Conservation (phyloP, 2,113 vertebrate species). For the Patagioenas fasciata region DNA sequence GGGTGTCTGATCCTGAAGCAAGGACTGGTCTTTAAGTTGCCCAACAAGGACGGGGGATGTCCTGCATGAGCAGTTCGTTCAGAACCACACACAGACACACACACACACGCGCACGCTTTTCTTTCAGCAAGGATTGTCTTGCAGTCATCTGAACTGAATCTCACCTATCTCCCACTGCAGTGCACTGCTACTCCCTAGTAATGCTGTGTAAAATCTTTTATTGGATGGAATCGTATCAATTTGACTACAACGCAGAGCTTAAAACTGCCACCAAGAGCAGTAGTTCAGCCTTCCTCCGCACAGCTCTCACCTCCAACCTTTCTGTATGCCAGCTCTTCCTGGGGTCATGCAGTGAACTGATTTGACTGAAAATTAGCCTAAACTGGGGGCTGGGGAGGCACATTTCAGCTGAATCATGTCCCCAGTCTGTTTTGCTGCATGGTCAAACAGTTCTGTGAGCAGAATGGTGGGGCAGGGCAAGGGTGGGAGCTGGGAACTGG, state of each 20-base stretch:
- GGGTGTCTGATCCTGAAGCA: slow-evolving; percentile 21
- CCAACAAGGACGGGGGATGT: neutral
- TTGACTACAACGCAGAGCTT: neutral
- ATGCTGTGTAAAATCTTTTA: neutral
- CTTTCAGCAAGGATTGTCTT: slow-evolving; percentile 28
- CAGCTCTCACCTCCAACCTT: slow-evolving; percentile 50
- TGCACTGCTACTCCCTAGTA: neutral
- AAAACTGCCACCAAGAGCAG: slow-evolving; percentile 30
- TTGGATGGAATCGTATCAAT: neutral
- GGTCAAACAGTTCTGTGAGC: slow-evolving; percentile 53
- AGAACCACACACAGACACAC: neutral
- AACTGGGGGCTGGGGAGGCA: neutral
- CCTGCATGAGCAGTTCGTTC: neutral
- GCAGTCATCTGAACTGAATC: slow-evolving; percentile 6
- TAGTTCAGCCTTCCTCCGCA: slow-evolving; percentile 35
- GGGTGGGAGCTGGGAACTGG: slow-evolving; percentile 47
- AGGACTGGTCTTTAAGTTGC: neutral
- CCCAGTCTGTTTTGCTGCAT: slow-evolving; percentile 47
- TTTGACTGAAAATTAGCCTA: neutral
- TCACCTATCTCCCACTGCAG: neutral
- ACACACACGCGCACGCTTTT: neutral
- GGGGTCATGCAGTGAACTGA: slow-evolving; percentile 36
- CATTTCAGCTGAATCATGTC: neutral
- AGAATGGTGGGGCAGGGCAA: slow-evolving; percentile 26
- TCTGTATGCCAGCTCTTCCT: slow-evolving; percentile 55